phyloP scores from a whole-genome alignment of 1,140 invertebrate genomes.

The Schlechtendalia chinensis region DNA sequence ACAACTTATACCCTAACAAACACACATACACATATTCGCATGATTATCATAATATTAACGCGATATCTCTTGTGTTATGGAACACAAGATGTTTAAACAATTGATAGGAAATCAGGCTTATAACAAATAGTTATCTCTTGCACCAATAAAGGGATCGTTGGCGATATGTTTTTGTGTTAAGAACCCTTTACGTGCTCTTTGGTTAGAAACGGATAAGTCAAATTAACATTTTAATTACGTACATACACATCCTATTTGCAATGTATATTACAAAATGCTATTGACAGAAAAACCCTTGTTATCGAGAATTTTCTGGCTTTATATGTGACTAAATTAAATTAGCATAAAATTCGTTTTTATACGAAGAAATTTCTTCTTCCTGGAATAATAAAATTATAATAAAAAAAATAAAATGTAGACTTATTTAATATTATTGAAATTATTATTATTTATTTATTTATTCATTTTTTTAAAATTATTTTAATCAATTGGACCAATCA shows the following conservation, averaged over 20 bases:
- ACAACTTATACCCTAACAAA: too few species aligned
- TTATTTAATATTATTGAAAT: too few species aligned
- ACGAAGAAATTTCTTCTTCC: neutral
- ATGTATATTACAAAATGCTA: neutral
- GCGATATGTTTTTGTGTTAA: neutral
- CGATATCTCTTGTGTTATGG: neutral
- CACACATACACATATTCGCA: too few species aligned
- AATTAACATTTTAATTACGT: slow-evolving; percentile 46
- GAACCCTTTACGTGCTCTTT: neutral
- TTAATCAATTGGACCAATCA: neutral
- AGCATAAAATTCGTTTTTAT: slow-evolving; percentile 16
- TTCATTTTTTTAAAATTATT: neutral
- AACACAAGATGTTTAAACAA: neutral
- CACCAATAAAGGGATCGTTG: neutral
- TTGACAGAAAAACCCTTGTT: slow-evolving; percentile 9
- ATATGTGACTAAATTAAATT: slow-evolving; percentile 4
- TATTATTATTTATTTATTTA: neutral
- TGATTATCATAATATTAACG: neutral
- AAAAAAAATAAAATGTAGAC: neutral
- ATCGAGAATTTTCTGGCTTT: slow-evolving; percentile 17
- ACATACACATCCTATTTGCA: neutral
- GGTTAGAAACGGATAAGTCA: slow-evolving; percentile 10
- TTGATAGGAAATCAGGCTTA: slow-evolving; percentile 3
- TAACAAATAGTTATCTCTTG: neutral
- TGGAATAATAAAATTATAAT: neutral